Evolutionary conservation across 92 coral and sea anemone species (phyloP).

Genomic region (Muricea muricata): DNA sequence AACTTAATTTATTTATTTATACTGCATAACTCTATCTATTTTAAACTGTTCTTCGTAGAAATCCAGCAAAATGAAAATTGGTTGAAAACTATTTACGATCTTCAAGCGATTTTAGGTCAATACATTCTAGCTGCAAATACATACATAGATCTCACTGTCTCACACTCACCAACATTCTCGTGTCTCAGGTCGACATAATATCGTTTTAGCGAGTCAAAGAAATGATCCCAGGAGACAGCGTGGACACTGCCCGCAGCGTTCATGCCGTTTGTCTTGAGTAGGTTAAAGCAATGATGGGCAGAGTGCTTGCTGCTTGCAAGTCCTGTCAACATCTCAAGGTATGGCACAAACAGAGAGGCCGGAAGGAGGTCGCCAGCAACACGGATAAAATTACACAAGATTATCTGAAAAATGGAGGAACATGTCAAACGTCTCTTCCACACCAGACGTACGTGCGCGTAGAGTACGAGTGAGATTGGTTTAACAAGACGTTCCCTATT

Average conservation of each 20-base stretch:
- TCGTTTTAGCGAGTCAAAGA: slow-evolving; percentile 90
- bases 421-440: too few relatives aligned
- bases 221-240: slow-evolving; percentile 91
- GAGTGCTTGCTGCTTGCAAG: slow-evolving; percentile 83
- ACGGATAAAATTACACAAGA: slow-evolving; percentile 87
- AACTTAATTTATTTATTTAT: too few relatives aligned
- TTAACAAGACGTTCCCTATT: too few relatives aligned
- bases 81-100: too few relatives aligned
- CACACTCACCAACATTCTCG: slow-evolving; percentile 54
- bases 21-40: too few relatives aligned
- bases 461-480: too few relatives aligned
- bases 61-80: too few relatives aligned
- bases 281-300: slow-evolving; percentile 93
- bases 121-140: too few relatives aligned
- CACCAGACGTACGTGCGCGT: too few relatives aligned
- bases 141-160: neutral
- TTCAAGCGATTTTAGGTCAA: too few relatives aligned
- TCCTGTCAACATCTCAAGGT: slow-evolving; percentile 90
- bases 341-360: slow-evolving; percentile 87
- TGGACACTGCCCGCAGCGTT: slow-evolving; percentile 61
- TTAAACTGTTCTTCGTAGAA: too few relatives aligned
- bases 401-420: too few relatives aligned
- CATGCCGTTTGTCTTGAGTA: slow-evolving; percentile 78
- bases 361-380: slow-evolving; percentile 96
- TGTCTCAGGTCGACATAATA: slow-evolving; percentile 92